Base-by-base conservation (phyloP, 2,113 vertebrate genomes). In the Pollachius pollachius region DNA sequence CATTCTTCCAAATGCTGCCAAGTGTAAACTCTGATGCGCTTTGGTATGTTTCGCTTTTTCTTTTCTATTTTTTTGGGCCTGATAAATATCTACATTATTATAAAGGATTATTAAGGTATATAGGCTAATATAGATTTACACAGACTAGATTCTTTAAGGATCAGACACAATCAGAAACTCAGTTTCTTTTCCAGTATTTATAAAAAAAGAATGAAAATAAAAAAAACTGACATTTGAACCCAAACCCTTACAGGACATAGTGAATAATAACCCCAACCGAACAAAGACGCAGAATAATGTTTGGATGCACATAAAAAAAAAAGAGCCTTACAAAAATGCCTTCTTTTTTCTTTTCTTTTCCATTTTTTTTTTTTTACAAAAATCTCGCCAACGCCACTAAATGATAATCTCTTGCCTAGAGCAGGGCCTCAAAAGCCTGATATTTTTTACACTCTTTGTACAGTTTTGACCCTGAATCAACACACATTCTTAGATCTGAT, bases 71-170 rank as follows among this genome's bases (percentile, higher is more conserved):
- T 85, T 85, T 81, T 80, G 88, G 80, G 85, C 81, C 89, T 75
- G 84, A 84, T 87, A 89, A 81, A 87, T 87, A 87, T 88, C 81
- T 90, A 89, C 85, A 84, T 83, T 85, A 12, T 86, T 60, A 78
- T 78, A 82, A 67, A 78, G 76, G 69, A 57, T 84, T 62, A 78
- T 78, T 84, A 67, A 78, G 75, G 69, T 75, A 81, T 73, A 84
- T 76, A 86, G 72, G 63, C 65, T 77, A 81, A 79, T 78, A 77
- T 71, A 83, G 83, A 87, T 74, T 77, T 73, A 81, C 58, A 72
- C 52, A 61, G 76, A 64, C 67, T 63, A 81, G 81, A 85, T 81
- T 87, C 62, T 82, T 85, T 74, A 21, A 73, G 84, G 82, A 77
- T 84, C 81, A 66, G 59, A 64, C 60, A 77, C 84, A 71, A 82